Base-by-base conservation (phyloP, 2,888 invertebrate species). In the Drosophila fungiperda region DNA sequence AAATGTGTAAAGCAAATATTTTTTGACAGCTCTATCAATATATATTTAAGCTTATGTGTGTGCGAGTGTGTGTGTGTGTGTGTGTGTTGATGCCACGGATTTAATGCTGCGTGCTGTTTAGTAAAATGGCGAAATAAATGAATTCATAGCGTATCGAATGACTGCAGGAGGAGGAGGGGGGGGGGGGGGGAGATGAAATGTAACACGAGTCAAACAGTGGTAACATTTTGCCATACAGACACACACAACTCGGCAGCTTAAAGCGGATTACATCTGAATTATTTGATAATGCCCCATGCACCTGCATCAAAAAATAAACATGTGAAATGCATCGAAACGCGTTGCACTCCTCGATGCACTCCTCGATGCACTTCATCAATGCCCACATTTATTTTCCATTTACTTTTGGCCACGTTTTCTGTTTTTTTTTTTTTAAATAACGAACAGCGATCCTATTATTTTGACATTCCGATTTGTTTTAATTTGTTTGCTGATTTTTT, bases 181-280 rank as follows among this genome's bases (percentile, higher is more conserved):
- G 29, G 29, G 29, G 2, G 9, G 1, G 3, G 3, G 17, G 17
- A 17, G 23, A 0, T 9, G 35, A 17, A 23, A 17, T 23, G 33
- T 50, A 73, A 35, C 54, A 33, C 36, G 50, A 63, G 55, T 66
- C 60, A 75, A 76, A 65, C 67, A 57, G 68, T 68, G 52, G 65
- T 48, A 76, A 66, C 59, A 77, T 74, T 73, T 79, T 76, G 66
- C 12, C 52, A 59, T 12, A 33, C 42, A 50, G 35, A 38, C 52
- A 59, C 54, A 26, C 0, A 33, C 42, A 52, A 36, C 40, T 26
- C 32, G 49, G 29, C 70, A 71, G 89, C 77, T 87, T 87, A 88
- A 90, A 90, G 68, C 60, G 69, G 87, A 86, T 87, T 87, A 87
- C 87, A 78, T 67, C 66, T 79, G 89, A 88, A 90, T 87, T 90